Base-by-base conservation (phyloP, 1,140 invertebrate genomes). In the Ceratoteleas bidentatus region DNA sequence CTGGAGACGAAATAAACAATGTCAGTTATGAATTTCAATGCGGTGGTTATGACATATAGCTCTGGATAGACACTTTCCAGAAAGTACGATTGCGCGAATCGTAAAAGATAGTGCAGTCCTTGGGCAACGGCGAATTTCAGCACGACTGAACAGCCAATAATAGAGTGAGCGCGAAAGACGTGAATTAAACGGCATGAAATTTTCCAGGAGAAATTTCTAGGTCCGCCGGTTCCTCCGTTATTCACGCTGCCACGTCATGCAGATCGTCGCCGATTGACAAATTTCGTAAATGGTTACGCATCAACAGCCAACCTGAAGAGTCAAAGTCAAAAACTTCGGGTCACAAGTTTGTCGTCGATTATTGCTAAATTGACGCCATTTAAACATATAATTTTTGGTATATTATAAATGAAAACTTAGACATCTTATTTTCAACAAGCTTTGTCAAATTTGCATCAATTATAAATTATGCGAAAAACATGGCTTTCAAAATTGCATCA, bases 91-190 rank as follows among this genome's bases (percentile, higher is more conserved):
- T 73, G 52, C 15, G 53, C 60, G 60, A 14, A 3, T 60, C 52
- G 47, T 52, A n/a, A 52, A 82, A 62, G 68, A 73, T 6, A 61
- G 32, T 50, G 36, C 33, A 40, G n/a, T 68, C 64, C 47, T 69
- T 70, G 66, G 60, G 40, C 50, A 79, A 84, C 43, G 57, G 52
- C 11, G 47, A 64, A 80, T 86, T 86, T 86, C 78, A 76, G 80
- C 84, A 85, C 84, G 84, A 81, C 74, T 70, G 85, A 84, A 60
- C 79, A 85, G 13, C 36, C 60, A 86, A 86, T 84, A 73, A 87
- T 70, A 82, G 64, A 75, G 38, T 84, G 49, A 64, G 14, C 49
- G 49, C 13, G 36, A 76, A 62, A 83, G 74, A 86, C 60, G 49
- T 10, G 76, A 54, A 65, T 81, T 76, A 86, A 77, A 83, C 76